Evolutionary conservation across 2,888 invertebrate species (phyloP).

Genomic region (Scrobipalpa atriplicella): DNA sequence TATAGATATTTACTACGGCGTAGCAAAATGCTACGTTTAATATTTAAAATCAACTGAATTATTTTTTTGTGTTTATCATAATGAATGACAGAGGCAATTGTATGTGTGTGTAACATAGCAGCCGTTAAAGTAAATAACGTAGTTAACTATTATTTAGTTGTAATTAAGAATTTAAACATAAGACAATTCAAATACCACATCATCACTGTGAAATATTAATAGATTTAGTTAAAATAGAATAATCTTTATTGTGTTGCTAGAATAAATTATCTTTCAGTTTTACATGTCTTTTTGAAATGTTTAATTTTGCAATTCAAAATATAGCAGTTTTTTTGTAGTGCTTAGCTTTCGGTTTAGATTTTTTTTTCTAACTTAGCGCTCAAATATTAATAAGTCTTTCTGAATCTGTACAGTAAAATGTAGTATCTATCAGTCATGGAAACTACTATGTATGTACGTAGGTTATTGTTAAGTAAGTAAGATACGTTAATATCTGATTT

Average conservation of each 20-base stretch:
- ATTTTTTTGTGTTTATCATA: background rate
- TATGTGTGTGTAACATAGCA: background rate
- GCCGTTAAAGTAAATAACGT: background rate
- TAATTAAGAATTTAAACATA: background rate
- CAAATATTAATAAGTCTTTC: slow-evolving; percentile 25
- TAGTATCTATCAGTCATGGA: slow-evolving; percentile 20
- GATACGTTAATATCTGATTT: background rate
- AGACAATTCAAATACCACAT: slow-evolving; percentile 55
- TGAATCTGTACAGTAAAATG: slow-evolving; percentile 22
- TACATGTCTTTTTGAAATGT: too few species aligned
- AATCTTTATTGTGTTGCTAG: background rate
- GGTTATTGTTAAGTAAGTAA: background rate
- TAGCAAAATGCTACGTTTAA: background rate
- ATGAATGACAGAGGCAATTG: background rate
- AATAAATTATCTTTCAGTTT: background rate
- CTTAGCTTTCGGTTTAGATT: background rate
- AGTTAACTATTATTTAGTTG: background rate
- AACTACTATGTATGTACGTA: background rate
- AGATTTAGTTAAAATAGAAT: slow-evolving; percentile 25
- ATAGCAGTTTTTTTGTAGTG: background rate
- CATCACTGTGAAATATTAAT: slow-evolving; percentile 61
- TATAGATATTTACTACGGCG: background rate
- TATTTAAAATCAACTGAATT: background rate
- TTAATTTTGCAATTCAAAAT: background rate
- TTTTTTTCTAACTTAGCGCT: slow-evolving; percentile 21